Conservation (phyloP, 64 coral and sea anemone genomes). For the Stichodactyla mertensii region DNA sequence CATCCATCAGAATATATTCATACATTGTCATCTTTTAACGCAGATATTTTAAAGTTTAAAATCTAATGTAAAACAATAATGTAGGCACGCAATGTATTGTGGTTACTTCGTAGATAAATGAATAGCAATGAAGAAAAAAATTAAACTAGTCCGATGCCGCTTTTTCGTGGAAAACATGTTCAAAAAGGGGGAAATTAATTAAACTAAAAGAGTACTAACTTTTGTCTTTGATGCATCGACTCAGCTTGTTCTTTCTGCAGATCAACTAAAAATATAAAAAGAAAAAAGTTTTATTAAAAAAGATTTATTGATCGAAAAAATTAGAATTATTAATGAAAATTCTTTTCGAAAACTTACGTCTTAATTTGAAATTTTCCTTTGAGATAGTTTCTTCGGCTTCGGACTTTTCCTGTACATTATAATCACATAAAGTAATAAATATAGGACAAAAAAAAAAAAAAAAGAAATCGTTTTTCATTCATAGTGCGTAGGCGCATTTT, state of each 20-base stretch:
- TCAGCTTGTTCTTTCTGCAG: constrained; percentile 71
- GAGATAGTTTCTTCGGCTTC: constrained; percentile 59
- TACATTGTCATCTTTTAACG: too few species aligned
- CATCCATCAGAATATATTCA: too few species aligned
- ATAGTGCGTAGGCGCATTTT: too few species aligned
- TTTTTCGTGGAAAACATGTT: too few species aligned
- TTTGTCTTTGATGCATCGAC: constrained; percentile 89
- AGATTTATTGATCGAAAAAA: neutral
- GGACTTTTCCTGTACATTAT: constrained; percentile 58
- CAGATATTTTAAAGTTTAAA: too few species aligned
- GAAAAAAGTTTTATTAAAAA: neutral
- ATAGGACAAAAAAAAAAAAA: neutral
- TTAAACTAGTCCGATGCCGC: too few species aligned
- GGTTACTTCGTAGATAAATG: too few species aligned
- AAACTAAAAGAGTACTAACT: constrained; percentile 19
- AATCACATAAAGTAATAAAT: neutral
- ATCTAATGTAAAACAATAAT: too few species aligned
- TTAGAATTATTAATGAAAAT: neutral
- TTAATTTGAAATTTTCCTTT: constrained; percentile 86
- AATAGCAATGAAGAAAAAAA: too few species aligned
- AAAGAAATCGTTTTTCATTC: too few species aligned
- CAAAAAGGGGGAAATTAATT: too few species aligned
- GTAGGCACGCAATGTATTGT: too few species aligned
- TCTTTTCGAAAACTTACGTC: constrained; percentile 36
- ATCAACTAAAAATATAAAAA: constrained; percentile 36